phyloP scores from a whole-genome alignment of 2,797 vertebrate genomes.

The Pterois miles region DNA sequence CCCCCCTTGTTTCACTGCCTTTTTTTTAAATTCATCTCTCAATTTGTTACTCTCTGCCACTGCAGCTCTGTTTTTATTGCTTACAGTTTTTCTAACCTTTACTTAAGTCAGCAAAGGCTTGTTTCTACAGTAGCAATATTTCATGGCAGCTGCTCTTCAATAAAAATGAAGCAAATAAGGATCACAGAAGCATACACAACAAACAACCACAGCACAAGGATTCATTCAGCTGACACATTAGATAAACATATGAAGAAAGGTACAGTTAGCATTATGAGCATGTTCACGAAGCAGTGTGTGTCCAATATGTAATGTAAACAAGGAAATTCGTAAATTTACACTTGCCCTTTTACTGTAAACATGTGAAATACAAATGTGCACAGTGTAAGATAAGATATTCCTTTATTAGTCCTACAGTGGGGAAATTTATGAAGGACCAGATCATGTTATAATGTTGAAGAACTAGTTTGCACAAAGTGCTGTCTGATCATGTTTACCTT shows the following conservation, averaged over 20 bases:
- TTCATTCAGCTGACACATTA: neutral
- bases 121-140: neutral
- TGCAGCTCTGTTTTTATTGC: neutral
- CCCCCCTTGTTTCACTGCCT: neutral
- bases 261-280: neutral
- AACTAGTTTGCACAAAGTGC: no score
- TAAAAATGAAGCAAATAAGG: neutral
- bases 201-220: neutral
- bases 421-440: no score
- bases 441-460: no score
- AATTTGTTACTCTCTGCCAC: neutral
- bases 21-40: neutral
- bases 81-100: slow-evolving; percentile 16
- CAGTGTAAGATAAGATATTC: neutral
- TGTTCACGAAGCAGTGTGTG: neutral
- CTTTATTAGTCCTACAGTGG: no score
- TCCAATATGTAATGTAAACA: neutral
- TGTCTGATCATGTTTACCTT: no score
- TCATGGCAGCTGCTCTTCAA: neutral
- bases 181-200: neutral
- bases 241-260: neutral
- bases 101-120: neutral
- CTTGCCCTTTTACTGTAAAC: neutral
- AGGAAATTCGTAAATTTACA: neutral
- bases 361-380: neutral